These are phyloP conservation scores for Aromia moschata DNA, from an alignment of 2,888 invertebrate genomes.

Conservation along the genomic window DNA sequence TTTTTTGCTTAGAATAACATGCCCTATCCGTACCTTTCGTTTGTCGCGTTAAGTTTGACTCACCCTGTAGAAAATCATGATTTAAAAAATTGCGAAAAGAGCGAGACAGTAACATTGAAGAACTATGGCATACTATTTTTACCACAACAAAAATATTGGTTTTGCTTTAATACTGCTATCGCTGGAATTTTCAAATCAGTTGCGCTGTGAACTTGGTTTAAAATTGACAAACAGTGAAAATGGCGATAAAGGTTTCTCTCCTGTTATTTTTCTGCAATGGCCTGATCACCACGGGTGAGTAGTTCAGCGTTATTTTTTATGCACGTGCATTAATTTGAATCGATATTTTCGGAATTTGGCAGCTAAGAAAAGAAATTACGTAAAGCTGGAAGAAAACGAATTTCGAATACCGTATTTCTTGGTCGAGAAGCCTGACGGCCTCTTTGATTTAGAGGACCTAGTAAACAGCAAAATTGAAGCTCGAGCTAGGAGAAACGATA, in stretches of 20 bases:
- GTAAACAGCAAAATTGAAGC: not conserved
- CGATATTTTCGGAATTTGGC: not conserved
- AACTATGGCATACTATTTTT: not conserved
- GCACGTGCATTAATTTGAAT: no score
- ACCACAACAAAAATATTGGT: not conserved
- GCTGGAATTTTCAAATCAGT: not conserved
- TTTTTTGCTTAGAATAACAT: no score
- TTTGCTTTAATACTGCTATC: not conserved
- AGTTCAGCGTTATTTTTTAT: not conserved
- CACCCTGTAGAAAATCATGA: no score
- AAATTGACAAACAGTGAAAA: not conserved
- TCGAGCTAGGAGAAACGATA: not conserved
- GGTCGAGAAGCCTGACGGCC: not conserved
- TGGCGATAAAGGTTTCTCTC: not conserved
- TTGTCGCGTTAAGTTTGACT: no score
- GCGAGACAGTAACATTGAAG: no score
- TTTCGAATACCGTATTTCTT: not conserved
- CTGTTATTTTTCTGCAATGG: not conserved
- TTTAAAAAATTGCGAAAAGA: no score
- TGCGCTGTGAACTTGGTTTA: not conserved
- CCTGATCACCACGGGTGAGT: not conserved
- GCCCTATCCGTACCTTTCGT: no score
- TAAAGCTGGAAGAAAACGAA: not conserved
- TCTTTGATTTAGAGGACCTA: not conserved
- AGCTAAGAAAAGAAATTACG: slow-evolving; percentile 1